These are phyloP conservation scores for Pteropus alecto DNA, from an alignment of 2,113 vertebrate species.

Conservation along the genomic window DNA sequence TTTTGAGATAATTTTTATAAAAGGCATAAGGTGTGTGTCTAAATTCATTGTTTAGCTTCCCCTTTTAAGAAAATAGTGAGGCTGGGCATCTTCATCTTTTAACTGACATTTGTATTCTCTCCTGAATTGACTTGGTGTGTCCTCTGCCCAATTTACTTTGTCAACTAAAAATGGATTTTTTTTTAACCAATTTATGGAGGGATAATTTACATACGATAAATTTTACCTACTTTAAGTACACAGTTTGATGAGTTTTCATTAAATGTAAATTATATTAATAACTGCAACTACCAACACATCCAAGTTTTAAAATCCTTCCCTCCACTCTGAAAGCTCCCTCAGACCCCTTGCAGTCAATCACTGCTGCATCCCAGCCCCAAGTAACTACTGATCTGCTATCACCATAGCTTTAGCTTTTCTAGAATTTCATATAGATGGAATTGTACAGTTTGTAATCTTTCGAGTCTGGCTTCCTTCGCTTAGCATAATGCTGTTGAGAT, in stretches of 20 bases:
- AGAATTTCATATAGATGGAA: not conserved
- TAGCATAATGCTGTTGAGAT: not conserved
- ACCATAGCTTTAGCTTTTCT: not conserved
- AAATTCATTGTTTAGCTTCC: not conserved
- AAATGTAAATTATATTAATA: not conserved
- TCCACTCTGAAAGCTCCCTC: no score
- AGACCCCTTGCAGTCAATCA: not conserved
- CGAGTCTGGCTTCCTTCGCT: not conserved
- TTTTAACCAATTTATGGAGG: not conserved
- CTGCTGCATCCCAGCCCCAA: not conserved
- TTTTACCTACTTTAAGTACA: not conserved
- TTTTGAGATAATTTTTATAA: not conserved
- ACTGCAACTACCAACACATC: not conserved
- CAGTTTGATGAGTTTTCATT: not conserved
- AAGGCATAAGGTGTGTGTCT: not conserved
- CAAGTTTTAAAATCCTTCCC: not conserved
- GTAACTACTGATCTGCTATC: not conserved
- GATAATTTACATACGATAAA: not conserved
- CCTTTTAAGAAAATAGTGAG: not conserved
- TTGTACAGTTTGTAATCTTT: not conserved
- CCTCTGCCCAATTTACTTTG: not conserved
- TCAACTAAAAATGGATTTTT: not conserved
- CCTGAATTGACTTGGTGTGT: not conserved
- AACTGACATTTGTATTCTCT: not conserved
- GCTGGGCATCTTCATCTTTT: no score